A percentile compares a stretch with the other conserved stretches of the same genome.
Evolutionary conservation across 1,140 invertebrate genomes (phyloP).

Genomic region (Phymorhynchus buccinoides): DNA sequence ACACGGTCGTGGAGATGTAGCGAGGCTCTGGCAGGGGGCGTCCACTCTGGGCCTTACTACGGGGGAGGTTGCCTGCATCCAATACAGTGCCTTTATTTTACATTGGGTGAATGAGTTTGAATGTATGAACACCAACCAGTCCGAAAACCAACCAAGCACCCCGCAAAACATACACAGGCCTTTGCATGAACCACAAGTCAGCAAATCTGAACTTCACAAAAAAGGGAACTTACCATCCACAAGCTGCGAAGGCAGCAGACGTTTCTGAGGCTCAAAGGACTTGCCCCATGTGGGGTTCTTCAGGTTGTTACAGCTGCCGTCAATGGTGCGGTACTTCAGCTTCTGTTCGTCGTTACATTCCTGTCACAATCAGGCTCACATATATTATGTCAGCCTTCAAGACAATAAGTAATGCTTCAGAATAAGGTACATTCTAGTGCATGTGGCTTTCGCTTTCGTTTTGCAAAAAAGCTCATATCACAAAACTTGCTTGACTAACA

Average conservation of each 20-base stretch:
- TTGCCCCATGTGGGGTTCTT: conserved; percentile 83
- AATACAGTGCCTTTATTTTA: not conserved
- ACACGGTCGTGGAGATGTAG: conserved; percentile 34
- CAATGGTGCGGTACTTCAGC: conserved; percentile 79
- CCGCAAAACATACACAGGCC: not conserved
- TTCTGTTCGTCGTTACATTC: not conserved
- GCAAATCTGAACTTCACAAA: not conserved
- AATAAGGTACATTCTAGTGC: too few species aligned
- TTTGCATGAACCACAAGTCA: too few species aligned
- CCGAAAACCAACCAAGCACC: not conserved
- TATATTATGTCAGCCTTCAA: too few species aligned
- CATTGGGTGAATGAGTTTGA: too few species aligned
- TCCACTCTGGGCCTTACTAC: conserved; percentile 27
- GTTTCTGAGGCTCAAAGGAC: conserved; percentile 83
- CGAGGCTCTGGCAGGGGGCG: conserved; percentile 39
- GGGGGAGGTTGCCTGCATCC: conserved; percentile 3
- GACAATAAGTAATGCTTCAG: too few species aligned
- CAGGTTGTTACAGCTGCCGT: conserved; percentile 92
- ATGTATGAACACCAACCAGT: too few species aligned
- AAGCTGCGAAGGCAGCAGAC: conserved; percentile 86
- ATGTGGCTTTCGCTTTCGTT: too few species aligned
- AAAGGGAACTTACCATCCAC: conserved; percentile 79
- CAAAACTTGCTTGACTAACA: too few species aligned
- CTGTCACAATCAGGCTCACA: too few species aligned
- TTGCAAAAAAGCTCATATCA: too few species aligned